Percentiles rank a stretch among this genome's conserved stretches.
These are phyloP conservation scores for Lerema accius DNA, from an alignment of 1,140 invertebrate genomes.

Conservation along the genomic window DNA sequence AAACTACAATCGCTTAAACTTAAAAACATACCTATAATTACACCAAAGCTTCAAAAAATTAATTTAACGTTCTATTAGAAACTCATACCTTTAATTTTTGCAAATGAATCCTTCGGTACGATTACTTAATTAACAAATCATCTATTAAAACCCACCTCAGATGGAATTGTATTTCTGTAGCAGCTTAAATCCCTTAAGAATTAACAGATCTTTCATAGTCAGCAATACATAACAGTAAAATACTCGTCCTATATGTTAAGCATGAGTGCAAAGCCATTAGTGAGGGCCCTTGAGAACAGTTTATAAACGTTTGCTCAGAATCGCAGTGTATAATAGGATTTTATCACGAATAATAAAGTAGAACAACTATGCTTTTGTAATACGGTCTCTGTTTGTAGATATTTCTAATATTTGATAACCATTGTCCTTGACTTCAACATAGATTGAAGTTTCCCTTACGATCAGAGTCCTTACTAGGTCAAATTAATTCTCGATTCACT, in stretches of 20 bases:
- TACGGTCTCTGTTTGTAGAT: neutral
- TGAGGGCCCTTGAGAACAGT: conserved; percentile 3
- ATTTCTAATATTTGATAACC: too few species aligned
- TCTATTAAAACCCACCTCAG: neutral
- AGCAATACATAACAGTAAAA: neutral
- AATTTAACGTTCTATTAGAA: too few species aligned
- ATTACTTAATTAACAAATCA: neutral
- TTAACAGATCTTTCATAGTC: conserved; percentile 2
- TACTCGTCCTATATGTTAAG: neutral
- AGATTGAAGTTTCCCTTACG: too few species aligned
- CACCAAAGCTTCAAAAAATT: too few species aligned
- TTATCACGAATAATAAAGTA: conserved; percentile 1
- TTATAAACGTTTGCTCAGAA: conserved; percentile 2
- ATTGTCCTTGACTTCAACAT: too few species aligned
- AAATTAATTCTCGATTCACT: too few species aligned
- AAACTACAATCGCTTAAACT: too few species aligned
- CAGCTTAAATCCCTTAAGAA: neutral
- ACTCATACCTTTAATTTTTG: neutral
- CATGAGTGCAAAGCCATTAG: conserved; percentile 5
- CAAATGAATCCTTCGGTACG: neutral
- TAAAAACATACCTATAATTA: too few species aligned
- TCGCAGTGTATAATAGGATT: neutral
- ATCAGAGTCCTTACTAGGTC: too few species aligned
- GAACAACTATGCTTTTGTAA: neutral
- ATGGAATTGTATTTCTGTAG: neutral